Evolutionary conservation across 2,113 vertebrate genomes (phyloP).

Genomic region (Alethe castanea): DNA sequence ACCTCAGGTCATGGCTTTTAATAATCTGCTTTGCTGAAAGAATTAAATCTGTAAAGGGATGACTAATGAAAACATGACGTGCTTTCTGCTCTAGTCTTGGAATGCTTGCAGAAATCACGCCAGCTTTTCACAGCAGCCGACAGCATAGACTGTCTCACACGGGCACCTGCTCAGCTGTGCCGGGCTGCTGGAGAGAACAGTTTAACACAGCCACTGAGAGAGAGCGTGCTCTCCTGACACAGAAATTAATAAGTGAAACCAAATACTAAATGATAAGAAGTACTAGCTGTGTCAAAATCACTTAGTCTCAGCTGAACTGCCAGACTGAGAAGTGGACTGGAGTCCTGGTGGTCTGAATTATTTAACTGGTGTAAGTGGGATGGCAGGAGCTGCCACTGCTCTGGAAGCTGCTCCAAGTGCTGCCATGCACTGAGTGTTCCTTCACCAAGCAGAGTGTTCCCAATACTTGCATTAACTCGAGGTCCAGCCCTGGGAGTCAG

Average conservation of each 20-base stretch:
- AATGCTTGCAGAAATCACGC: background rate
- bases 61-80: constrained; percentile 6
- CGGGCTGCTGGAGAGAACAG: background rate
- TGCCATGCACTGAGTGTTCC: background rate
- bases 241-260: background rate
- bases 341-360: background rate
- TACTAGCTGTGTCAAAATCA: background rate
- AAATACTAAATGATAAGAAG: background rate
- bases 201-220: background rate
- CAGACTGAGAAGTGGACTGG: background rate
- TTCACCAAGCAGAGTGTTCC: background rate
- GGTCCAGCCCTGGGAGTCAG: background rate
- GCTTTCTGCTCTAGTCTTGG: background rate
- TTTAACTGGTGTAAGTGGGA: background rate
- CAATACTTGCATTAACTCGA: background rate
- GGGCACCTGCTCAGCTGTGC: background rate
- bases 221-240: background rate
- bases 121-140: background rate
- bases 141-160: accelerated
- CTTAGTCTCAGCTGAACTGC: background rate
- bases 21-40: constrained; percentile 59
- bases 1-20: constrained; percentile 66
- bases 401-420: background rate
- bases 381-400: background rate
- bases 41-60: constrained; percentile 45